A percentile compares a stretch with the other conserved stretches of the same genome.
Evolutionary conservation across 1,140 invertebrate genomes (phyloP).

Genomic region (Bombus sibiricus): DNA sequence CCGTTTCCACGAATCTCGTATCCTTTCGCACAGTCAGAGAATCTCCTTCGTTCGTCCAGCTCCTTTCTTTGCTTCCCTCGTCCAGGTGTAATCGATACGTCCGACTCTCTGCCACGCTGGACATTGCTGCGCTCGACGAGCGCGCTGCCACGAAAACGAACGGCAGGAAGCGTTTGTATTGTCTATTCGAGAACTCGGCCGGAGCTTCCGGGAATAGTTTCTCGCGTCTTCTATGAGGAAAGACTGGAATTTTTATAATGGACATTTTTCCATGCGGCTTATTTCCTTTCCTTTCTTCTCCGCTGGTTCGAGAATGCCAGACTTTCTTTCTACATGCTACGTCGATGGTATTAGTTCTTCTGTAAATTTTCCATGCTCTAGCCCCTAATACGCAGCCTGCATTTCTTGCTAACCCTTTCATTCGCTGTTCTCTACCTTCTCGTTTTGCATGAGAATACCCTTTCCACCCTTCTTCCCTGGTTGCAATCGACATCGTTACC

Average conservation of each 20-base stretch:
- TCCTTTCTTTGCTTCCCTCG: background rate
- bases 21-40: too few species aligned
- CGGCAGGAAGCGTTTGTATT: background rate
- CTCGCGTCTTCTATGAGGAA: background rate
- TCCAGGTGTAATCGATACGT: slow-evolving; percentile 38
- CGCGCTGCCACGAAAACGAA: slow-evolving; percentile 7
- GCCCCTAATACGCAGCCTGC: background rate
- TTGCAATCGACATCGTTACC: background rate
- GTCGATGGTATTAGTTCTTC: background rate
- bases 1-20: too few species aligned
- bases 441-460: slow-evolving; percentile 31
- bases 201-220: background rate
- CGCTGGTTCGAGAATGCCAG: too few species aligned
- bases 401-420: background rate
- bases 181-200: slow-evolving; percentile 5
- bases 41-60: background rate
- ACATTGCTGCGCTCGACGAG: background rate
- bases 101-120: background rate
- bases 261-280: background rate
- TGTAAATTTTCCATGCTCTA: background rate
- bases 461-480: background rate
- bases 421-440: background rate
- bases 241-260: background rate
- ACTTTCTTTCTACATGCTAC: background rate
- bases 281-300: background rate